These are phyloP conservation scores for Drosophila carrolli DNA, from an alignment of 1,140 invertebrate species.

Conservation along the genomic window DNA sequence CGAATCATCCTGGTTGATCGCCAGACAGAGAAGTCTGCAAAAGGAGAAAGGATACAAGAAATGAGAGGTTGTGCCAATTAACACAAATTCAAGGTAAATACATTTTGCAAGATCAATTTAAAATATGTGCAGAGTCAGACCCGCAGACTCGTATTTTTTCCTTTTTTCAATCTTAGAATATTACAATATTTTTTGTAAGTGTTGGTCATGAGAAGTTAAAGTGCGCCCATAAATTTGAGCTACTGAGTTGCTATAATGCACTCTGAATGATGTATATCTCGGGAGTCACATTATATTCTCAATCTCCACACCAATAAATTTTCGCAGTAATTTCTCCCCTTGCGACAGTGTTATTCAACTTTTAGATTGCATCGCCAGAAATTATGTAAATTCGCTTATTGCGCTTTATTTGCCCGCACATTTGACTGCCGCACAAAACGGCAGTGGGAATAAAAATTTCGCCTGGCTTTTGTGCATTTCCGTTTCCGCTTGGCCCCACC, in stretches of 20 bases:
- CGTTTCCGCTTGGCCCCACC: constrained; percentile 55
- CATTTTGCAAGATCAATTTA: too few relatives aligned
- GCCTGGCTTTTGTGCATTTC: constrained; percentile 53
- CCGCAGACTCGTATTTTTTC: too few relatives aligned
- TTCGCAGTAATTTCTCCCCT: constrained; percentile 9
- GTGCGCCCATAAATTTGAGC: constrained; percentile 23
- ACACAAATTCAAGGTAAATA: too few relatives aligned
- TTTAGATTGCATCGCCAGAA: constrained; percentile 39
- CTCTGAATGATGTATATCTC: constrained; percentile 25
- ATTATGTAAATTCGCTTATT: constrained; percentile 48
- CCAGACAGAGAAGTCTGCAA: constrained; percentile 92
- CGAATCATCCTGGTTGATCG: constrained; percentile 93
- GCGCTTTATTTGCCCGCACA: constrained; percentile 36
- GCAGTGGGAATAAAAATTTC: constrained; percentile 52
- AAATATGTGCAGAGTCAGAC: too few relatives aligned
- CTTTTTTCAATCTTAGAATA: too few relatives aligned
- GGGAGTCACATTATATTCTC: constrained; percentile 8
- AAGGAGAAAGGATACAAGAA: constrained; percentile 21
- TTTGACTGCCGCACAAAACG: constrained; percentile 16
- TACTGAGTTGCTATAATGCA: constrained; percentile 27
- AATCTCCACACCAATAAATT: constrained; percentile 35
- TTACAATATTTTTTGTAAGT: neutral
- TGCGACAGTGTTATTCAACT: constrained; percentile 11
- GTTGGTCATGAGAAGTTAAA: neutral
- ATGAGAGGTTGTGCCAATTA: neutral